Conservation (phyloP, 1,140 invertebrate genomes). For the Drosophila rhopaloa region DNA sequence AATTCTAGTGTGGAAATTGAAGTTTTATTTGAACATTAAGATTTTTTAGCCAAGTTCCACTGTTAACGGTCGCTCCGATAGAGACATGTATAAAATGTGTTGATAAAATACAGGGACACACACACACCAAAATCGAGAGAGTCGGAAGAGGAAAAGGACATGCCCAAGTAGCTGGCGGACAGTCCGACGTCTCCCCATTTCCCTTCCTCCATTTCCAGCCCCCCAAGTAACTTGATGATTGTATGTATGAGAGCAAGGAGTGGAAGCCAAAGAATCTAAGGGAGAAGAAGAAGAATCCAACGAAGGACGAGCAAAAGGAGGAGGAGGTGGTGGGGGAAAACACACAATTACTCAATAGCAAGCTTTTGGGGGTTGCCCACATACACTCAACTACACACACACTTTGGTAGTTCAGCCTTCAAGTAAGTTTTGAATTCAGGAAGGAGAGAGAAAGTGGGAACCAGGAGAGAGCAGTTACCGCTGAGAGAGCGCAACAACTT, state of each 20-base stretch:
- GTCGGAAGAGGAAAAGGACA: conserved; percentile 61
- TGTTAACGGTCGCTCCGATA: conserved; percentile 39
- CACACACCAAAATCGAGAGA: conserved; percentile 19
- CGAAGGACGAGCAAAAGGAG: conserved; percentile 6
- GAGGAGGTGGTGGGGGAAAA: conserved; percentile 19
- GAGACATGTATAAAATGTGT: conserved; percentile 64
- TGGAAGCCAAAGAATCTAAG: conserved; percentile 44
- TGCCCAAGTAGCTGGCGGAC: conserved; percentile 76
- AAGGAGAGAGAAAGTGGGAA: conserved; percentile 20
- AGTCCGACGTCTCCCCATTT: conserved; percentile 53
- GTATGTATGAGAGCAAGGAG: conserved; percentile 54
- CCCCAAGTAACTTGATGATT: conserved; percentile 74
- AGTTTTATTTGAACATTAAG: no score
- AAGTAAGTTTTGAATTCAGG: conserved; percentile 61
- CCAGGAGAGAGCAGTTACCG: conserved; percentile 29
- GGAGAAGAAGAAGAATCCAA: conserved; percentile 17
- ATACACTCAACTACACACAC: conserved; percentile 51
- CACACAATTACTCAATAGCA: conserved; percentile 81
- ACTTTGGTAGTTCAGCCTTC: conserved; percentile 63
- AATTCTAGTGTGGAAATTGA: no score
- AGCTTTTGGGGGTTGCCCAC: conserved; percentile 72
- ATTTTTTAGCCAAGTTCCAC: conserved; percentile 1
- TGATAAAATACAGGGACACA: conserved; percentile 52
- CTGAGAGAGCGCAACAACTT: conserved; percentile 60
- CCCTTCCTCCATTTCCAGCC: conserved; percentile 8